These are phyloP conservation scores for Tachina fera DNA, from an alignment of 2,888 invertebrate species.

Conservation along the genomic window DNA sequence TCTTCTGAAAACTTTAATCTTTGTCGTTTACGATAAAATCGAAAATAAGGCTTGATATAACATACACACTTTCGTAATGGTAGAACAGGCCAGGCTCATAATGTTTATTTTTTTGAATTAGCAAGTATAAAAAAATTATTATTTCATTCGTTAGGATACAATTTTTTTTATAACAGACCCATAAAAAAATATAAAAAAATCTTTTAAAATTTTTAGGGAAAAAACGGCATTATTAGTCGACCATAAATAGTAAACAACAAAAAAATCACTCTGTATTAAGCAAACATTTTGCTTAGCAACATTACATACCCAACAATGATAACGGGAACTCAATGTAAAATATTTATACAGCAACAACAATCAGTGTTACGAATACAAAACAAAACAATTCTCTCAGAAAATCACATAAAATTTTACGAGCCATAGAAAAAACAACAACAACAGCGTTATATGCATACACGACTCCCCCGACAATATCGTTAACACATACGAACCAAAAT, in stretches of 20 bases:
- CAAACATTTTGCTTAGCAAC: slow-evolving; percentile 62
- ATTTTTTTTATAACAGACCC: too few species aligned
- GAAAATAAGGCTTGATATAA: too few species aligned
- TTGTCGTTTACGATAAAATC: too few species aligned
- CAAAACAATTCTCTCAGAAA: slow-evolving; percentile 70
- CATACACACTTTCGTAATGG: too few species aligned
- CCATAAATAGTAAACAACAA: neutral
- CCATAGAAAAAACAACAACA: slow-evolving; percentile 41
- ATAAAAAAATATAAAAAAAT: too few species aligned
- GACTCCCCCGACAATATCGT: slow-evolving; percentile 73
- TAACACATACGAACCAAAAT: slow-evolving; percentile 5
- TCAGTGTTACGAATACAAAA: slow-evolving; percentile 1
- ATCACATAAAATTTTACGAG: slow-evolving; percentile 78
- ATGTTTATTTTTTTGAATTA: too few species aligned
- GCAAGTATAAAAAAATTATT: too few species aligned
- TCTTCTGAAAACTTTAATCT: too few species aligned
- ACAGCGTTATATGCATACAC: slow-evolving; percentile 66
- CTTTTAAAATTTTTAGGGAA: too few species aligned
- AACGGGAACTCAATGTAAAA: slow-evolving; percentile 19
- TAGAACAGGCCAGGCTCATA: too few species aligned
- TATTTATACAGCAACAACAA: slow-evolving; percentile 19
- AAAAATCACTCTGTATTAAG: slow-evolving; percentile 10
- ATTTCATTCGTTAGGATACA: too few species aligned
- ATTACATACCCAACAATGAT: slow-evolving; percentile 27
- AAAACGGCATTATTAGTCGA: too few species aligned